These are phyloP conservation scores for Nymphicus hollandicus DNA, from an alignment of 2,113 vertebrate species.

Conservation along the genomic window DNA sequence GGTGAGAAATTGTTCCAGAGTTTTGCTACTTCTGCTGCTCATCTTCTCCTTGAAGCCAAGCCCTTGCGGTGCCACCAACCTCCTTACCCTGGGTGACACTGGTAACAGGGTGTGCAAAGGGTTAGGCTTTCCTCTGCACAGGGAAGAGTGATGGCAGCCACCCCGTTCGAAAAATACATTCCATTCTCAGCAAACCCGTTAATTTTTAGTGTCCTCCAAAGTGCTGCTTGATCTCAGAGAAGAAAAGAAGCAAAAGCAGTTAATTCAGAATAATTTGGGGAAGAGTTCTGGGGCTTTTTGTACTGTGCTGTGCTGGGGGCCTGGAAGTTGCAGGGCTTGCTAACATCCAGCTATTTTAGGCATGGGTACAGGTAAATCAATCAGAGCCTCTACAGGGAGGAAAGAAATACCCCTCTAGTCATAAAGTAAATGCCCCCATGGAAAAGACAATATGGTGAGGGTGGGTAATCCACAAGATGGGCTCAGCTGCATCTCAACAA, in stretches of 20 bases:
- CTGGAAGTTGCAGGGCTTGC: neutral
- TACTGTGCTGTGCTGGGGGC: neutral
- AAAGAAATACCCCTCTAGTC: neutral
- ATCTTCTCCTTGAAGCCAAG: neutral
- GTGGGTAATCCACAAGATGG: neutral
- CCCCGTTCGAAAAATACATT: neutral
- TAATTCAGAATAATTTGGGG: neutral
- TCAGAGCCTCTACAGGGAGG: neutral
- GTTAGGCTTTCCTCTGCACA: neutral
- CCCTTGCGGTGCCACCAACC: rapidly evolving
- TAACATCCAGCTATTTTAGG: neutral
- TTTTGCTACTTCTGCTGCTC: neutral
- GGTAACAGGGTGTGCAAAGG: neutral
- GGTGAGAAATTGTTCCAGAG: neutral
- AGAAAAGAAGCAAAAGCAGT: neutral
- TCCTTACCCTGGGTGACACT: neutral
- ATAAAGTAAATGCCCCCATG: neutral
- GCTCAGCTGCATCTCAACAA: neutral
- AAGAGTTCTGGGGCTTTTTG: neutral
- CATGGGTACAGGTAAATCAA: neutral
- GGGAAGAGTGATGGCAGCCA: neutral
- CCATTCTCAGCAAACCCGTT: neutral
- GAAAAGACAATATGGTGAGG: neutral
- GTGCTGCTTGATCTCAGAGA: neutral
- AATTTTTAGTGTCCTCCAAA: neutral